phyloP scores from a whole-genome alignment of 2,888 invertebrate species.

The Teleogryllus oceanicus region DNA sequence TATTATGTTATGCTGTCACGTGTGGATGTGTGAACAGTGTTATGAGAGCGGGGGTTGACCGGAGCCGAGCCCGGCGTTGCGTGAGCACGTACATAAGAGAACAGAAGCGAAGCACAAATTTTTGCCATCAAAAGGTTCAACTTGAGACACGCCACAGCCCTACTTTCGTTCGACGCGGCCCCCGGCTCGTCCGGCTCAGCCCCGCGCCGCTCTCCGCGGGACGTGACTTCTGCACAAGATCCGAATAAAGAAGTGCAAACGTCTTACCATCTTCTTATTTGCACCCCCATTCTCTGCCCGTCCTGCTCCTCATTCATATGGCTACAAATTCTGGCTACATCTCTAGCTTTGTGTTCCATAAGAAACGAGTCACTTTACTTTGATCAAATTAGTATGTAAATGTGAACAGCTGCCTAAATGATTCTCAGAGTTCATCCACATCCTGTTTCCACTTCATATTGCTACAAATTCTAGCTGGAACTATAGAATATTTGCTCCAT shows the following conservation, averaged over 20 bases:
- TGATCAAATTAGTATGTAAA: too few relatives aligned
- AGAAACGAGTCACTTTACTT: too few relatives aligned
- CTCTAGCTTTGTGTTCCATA: too few relatives aligned
- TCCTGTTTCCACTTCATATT: too few relatives aligned
- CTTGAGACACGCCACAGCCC: slow-evolving; percentile 23
- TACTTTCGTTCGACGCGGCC: slow-evolving; percentile 20
- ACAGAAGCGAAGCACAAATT: background rate
- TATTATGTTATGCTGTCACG: slow-evolving; percentile 27
- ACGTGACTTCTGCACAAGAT: slow-evolving; percentile 2
- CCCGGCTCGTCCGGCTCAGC: slow-evolving; percentile 11
- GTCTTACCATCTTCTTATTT: background rate
- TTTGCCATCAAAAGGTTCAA: background rate
- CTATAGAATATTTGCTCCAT: too few relatives aligned
- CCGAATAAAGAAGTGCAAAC: slow-evolving; percentile 18
- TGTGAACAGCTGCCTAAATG: too few relatives aligned
- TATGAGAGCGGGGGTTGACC: background rate
- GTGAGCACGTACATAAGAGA: background rate
- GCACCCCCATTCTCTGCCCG: background rate
- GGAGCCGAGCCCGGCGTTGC: background rate
- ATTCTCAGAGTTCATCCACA: too few relatives aligned
- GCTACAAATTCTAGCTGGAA: too few relatives aligned
- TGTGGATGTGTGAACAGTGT: slow-evolving; percentile 21
- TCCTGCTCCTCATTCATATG: background rate
- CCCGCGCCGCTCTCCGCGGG: background rate
- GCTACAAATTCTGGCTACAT: too few relatives aligned